Evolutionary conservation across 2,888 invertebrate species (phyloP).

Genomic region (Hirtodrosophila confusa): DNA sequence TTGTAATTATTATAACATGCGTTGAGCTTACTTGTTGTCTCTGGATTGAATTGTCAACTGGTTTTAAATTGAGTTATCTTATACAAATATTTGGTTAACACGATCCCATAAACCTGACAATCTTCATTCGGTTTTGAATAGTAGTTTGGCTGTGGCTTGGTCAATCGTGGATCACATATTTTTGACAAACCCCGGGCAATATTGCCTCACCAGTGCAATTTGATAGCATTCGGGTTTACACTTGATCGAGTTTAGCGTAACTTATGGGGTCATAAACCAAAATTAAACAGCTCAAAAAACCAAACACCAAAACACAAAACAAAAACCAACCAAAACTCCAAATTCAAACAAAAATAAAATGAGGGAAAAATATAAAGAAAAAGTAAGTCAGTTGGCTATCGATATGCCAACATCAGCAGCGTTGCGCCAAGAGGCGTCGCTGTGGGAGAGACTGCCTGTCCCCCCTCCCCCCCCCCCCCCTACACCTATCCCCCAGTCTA

Average conservation of each 20-base stretch:
- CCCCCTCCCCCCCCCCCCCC: background rate
- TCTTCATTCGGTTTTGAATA: background rate
- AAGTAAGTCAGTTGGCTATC: conserved; percentile 65
- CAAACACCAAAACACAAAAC: conserved; percentile 6
- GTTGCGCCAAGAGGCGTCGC: conserved; percentile 42
- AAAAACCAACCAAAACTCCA: background rate
- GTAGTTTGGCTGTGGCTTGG: conserved; percentile 1
- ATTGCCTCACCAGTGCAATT: conserved; percentile 37
- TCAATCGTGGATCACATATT: conserved; percentile 2
- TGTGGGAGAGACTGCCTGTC: conserved; percentile 36
- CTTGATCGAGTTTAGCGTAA: conserved; percentile 40
- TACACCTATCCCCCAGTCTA: background rate
- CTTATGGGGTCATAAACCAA: conserved; percentile 42
- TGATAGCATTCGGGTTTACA: conserved; percentile 33
- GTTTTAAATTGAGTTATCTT: no score
- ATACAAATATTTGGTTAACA: no score
- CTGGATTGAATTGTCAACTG: no score
- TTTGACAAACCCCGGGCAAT: conserved; percentile 11
- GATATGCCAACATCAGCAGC: conserved; percentile 44
- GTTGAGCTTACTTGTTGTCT: no score
- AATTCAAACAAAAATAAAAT: conserved; percentile 5
- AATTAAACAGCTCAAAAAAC: conserved; percentile 26
- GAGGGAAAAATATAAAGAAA: conserved; percentile 15
- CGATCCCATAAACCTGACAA: no score
- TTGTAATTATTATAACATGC: no score